Evolutionary conservation across 2,888 invertebrate genomes (phyloP).

Genomic region (Dryococelus australis): DNA sequence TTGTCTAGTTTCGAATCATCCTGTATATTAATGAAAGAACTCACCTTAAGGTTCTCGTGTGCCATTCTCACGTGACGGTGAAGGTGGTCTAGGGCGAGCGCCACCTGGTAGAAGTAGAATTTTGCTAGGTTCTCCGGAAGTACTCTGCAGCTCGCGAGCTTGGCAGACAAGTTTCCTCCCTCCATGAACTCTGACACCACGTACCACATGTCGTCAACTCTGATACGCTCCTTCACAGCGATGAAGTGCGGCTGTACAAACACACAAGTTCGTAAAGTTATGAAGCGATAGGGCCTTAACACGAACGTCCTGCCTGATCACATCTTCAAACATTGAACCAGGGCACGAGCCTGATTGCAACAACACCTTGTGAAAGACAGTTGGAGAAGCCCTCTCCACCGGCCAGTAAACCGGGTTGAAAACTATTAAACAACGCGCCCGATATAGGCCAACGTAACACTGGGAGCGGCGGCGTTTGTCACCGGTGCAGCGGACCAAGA

Average conservation of each 20-base stretch:
- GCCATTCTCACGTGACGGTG: background rate
- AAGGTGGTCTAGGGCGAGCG: background rate
- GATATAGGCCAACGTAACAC: too few relatives aligned
- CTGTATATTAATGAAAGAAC: background rate
- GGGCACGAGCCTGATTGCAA: too few relatives aligned
- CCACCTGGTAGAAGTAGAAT: conserved; percentile 1
- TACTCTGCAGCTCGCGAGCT: background rate
- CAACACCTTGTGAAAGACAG: too few relatives aligned
- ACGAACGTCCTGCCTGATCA: too few relatives aligned
- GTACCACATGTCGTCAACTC: background rate
- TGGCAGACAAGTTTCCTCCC: background rate
- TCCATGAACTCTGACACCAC: background rate
- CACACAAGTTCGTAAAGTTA: background rate
- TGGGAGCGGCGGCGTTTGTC: too few relatives aligned
- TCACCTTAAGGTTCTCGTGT: background rate
- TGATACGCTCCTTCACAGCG: background rate
- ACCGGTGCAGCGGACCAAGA: too few relatives aligned
- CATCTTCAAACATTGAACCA: too few relatives aligned
- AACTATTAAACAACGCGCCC: too few relatives aligned
- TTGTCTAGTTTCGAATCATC: too few relatives aligned
- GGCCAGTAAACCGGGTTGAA: too few relatives aligned
- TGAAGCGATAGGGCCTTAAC: too few relatives aligned
- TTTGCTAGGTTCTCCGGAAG: background rate
- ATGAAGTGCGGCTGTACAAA: background rate
- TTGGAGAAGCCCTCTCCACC: too few relatives aligned